Evolutionary conservation across 2,797 vertebrate species (phyloP).

Genomic region (Pseudochirops cupreus): DNA sequence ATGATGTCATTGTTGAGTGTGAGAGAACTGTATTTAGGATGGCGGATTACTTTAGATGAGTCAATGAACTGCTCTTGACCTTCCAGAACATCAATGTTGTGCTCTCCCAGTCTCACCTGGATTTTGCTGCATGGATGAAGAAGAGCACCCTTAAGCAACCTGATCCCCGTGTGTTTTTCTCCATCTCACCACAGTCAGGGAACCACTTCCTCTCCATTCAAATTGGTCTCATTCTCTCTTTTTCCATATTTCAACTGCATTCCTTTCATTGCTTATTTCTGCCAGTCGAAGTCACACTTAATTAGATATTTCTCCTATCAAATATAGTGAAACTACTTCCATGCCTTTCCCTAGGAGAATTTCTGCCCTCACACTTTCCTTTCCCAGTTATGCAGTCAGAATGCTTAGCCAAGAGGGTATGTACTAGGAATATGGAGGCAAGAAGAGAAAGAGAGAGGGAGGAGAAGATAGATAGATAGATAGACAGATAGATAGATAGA

Average conservation of each 20-base stretch:
- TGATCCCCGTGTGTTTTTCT: background rate
- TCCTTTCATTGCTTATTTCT: background rate
- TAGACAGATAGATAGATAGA: too few species aligned
- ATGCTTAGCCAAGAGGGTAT: background rate
- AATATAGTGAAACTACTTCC: background rate
- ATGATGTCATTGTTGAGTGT: conserved; percentile 74
- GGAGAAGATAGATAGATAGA: too few species aligned
- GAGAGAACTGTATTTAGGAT: conserved; percentile 9
- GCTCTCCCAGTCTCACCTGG: conserved; percentile 70
- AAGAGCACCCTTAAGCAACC: background rate
- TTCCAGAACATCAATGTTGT: conserved; percentile 61
- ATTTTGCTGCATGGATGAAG: conserved; percentile 46
- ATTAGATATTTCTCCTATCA: background rate
- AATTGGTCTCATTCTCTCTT: background rate
- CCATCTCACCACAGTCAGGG: background rate
- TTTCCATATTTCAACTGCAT: background rate
- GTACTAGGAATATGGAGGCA: background rate
- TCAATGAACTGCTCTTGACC: conserved; percentile 71
- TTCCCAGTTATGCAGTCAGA: background rate
- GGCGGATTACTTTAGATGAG: conserved; percentile 61
- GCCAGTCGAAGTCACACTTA: background rate
- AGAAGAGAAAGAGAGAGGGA: too few species aligned
- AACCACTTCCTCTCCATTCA: background rate
- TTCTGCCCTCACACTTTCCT: background rate
- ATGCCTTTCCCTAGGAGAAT: background rate